phyloP scores from a whole-genome alignment of 2,113 vertebrate genomes.

The Numida meleagris region DNA sequence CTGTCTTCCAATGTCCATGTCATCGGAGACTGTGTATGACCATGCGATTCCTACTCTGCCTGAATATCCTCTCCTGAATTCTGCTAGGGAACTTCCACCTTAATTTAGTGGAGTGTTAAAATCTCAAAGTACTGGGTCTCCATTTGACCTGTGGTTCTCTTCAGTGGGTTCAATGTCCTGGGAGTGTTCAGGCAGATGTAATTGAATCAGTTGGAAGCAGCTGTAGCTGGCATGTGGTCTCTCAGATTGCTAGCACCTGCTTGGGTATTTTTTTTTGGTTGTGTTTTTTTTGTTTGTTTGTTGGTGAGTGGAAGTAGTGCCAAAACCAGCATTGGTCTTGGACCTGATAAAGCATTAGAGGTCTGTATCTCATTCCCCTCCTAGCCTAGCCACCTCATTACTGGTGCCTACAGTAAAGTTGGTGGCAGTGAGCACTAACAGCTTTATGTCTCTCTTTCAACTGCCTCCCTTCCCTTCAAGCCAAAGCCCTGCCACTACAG shows the following conservation, averaged over 20 bases:
- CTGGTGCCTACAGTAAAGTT: slow-evolving; percentile 59
- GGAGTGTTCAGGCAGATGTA: slow-evolving; percentile 81
- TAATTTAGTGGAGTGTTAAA: neutral
- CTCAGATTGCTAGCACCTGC: slow-evolving; percentile 82
- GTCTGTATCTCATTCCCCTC: slow-evolving; percentile 59
- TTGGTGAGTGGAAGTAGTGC: slow-evolving; percentile 66
- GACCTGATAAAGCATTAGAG: slow-evolving; percentile 73
- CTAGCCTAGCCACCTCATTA: slow-evolving; percentile 65
- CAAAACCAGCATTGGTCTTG: slow-evolving; percentile 80
- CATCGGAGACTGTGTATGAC: neutral
- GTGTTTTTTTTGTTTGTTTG: neutral
- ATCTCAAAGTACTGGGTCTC: slow-evolving; percentile 15
- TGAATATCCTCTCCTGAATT: neutral
- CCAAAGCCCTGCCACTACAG: slow-evolving; percentile 31
- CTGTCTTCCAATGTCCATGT: neutral
- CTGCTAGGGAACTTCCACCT: neutral
- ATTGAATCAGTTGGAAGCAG: slow-evolving; percentile 82
- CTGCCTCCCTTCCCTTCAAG: slow-evolving; percentile 27
- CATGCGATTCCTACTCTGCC: neutral
- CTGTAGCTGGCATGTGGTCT: slow-evolving; percentile 82
- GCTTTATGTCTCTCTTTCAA: slow-evolving; percentile 59
- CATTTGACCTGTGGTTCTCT: slow-evolving; percentile 51
- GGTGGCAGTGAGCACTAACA: slow-evolving; percentile 53
- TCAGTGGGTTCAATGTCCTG: slow-evolving; percentile 69
- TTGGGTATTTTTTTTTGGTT: slow-evolving; percentile 23